Conservation (phyloP, 2,888 invertebrate genomes). For the Melipona beecheii region DNA sequence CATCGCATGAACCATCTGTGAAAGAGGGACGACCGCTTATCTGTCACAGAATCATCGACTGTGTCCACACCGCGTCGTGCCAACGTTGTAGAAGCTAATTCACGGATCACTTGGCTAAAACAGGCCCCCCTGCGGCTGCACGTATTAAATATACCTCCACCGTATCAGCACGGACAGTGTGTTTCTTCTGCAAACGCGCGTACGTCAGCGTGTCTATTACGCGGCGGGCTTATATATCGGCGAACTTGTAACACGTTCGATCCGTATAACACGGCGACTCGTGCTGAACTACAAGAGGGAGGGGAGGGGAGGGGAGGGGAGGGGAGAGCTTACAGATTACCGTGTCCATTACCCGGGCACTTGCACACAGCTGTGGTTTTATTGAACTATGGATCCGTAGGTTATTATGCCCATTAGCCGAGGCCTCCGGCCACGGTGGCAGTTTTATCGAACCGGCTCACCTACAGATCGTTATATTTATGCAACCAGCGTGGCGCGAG, state of each 20-base stretch:
- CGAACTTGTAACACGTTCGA: neutral
- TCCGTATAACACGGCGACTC: neutral
- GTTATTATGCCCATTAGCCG: slow-evolving; percentile 18
- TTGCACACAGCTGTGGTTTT: slow-evolving; percentile 12
- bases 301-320: neutral
- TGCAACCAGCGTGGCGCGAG: neutral
- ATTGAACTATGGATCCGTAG: neutral
- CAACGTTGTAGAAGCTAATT: too few relatives aligned
- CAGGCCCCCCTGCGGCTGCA: neutral
- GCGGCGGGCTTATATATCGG: neutral
- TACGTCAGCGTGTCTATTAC: slow-evolving; percentile 1
- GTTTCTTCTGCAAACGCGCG: slow-evolving; percentile 3
- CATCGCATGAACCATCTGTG: too few relatives aligned
- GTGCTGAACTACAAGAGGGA: neutral
- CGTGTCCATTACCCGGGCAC: slow-evolving; percentile 2
- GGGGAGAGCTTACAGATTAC: neutral
- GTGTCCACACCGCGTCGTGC: too few relatives aligned
- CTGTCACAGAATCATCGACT: too few relatives aligned
- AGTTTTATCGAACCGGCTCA: neutral
- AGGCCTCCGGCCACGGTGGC: neutral
- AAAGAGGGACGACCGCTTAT: too few relatives aligned
- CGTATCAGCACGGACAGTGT: slow-evolving; percentile 1
- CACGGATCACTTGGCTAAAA: too few relatives aligned
- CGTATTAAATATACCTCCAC: neutral
- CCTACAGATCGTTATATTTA: slow-evolving; percentile 5